A percentile compares a stretch with the other conserved stretches of the same genome.
These are phyloP conservation scores for Anabas testudineus DNA, from an alignment of 2,797 vertebrate species.

Conservation along the genomic window DNA sequence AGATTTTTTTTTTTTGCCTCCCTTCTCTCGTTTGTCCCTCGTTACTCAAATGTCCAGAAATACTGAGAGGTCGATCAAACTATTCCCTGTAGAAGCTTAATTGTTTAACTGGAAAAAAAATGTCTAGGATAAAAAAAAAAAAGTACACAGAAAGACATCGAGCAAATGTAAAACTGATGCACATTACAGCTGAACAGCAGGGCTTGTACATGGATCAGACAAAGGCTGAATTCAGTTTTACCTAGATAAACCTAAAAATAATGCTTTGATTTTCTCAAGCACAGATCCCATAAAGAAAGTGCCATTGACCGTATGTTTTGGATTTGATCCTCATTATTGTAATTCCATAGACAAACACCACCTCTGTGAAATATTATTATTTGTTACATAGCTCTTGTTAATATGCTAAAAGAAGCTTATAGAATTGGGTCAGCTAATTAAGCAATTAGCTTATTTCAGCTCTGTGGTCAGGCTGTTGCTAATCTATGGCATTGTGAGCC, in stretches of 20 bases:
- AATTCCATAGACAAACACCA: constrained; percentile 84
- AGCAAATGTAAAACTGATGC: constrained; percentile 35
- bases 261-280: constrained; percentile 48
- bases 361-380: constrained; percentile 80
- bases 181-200: constrained; percentile 48
- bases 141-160: constrained; percentile 15
- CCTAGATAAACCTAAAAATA: constrained; percentile 43
- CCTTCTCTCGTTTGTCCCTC: constrained; percentile 74
- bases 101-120: constrained; percentile 73
- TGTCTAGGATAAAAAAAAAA: too few species aligned
- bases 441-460: constrained; percentile 88
- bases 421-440: constrained; percentile 90
- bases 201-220: constrained; percentile 39
- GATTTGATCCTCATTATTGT: constrained; percentile 84
- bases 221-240: constrained; percentile 36
- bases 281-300: constrained; percentile 57
- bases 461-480: constrained; percentile 84
- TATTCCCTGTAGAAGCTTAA: constrained; percentile 74
- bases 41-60: constrained; percentile 77
- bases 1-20: constrained; percentile 68
- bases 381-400: constrained; percentile 84
- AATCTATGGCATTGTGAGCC: constrained; percentile 85
- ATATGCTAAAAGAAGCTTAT: constrained; percentile 88
- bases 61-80: constrained; percentile 66
- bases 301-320: constrained; percentile 74